These are phyloP conservation scores for Pterophyllum scalare DNA, from an alignment of 2,113 vertebrate genomes.

Conservation along the genomic window DNA sequence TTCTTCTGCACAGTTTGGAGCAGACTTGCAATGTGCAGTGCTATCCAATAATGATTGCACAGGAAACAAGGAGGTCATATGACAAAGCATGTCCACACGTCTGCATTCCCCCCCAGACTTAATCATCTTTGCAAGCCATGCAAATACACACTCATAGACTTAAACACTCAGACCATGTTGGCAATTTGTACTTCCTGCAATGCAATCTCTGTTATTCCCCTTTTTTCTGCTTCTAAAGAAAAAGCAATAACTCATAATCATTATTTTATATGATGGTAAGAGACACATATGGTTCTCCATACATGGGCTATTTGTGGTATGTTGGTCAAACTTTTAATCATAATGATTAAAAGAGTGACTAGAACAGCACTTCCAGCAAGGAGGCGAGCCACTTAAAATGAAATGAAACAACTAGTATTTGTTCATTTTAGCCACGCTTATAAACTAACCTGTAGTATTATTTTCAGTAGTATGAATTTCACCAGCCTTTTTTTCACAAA, in stretches of 20 bases:
- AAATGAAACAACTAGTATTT: not conserved
- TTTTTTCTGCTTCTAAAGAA: not conserved
- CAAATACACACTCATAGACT: conserved; percentile 9
- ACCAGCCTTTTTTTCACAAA: not conserved
- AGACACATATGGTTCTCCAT: not conserved
- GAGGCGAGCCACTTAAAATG: not conserved
- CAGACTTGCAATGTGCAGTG: not conserved
- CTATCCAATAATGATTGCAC: conserved; percentile 42
- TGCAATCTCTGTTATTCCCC: not conserved
- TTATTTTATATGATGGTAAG: not conserved
- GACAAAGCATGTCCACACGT: conserved; percentile 54
- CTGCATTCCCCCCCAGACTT: conserved; percentile 41
- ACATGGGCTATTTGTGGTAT: not conserved
- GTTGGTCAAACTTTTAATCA: not conserved
- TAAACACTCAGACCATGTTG: not conserved
- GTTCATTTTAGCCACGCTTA: not conserved
- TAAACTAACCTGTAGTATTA: not conserved
- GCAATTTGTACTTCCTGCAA: conserved; percentile 18
- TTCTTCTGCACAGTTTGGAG: conserved; percentile 16
- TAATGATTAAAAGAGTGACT: not conserved
- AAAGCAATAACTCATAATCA: not conserved
- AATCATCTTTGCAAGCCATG: conserved; percentile 25
- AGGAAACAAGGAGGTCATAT: conserved; percentile 69
- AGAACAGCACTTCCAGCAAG: not conserved
- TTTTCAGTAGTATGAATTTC: not conserved